A percentile compares a stretch with the other conserved stretches of the same genome.
Conservation (phyloP, 2,888 invertebrate species). For the Taphrorychus bicolor region DNA sequence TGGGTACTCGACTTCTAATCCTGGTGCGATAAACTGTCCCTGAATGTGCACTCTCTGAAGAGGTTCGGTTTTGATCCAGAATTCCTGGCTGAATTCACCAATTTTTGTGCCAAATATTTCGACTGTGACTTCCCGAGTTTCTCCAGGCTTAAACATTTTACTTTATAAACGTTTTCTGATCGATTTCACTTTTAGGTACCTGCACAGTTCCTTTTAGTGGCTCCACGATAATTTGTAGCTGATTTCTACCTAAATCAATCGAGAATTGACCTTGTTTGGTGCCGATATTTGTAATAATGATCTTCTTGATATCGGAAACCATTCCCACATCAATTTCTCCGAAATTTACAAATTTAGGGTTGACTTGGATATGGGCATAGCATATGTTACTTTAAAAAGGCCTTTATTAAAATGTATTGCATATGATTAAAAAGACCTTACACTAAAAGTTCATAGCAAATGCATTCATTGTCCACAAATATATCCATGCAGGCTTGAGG, state of each 20-base stretch:
- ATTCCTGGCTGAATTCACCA: slow-evolving; percentile 56
- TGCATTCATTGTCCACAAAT: slow-evolving; percentile 53
- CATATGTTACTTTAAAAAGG: not conserved
- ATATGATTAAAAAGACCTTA: slow-evolving; percentile 42
- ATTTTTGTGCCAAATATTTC: slow-evolving; percentile 56
- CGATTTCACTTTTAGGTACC: no score
- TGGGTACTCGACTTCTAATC: slow-evolving; percentile 55
- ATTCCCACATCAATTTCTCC: slow-evolving; percentile 59
- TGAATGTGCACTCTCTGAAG: slow-evolving; percentile 51
- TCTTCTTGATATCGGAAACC: slow-evolving; percentile 54
- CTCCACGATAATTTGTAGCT: slow-evolving; percentile 56
- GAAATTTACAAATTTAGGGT: slow-evolving; percentile 55
- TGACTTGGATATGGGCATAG: slow-evolving; percentile 41
- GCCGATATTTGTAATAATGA: slow-evolving; percentile 57
- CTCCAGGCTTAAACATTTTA: slow-evolving; percentile 43
- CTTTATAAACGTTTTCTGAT: no score
- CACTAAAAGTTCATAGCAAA: slow-evolving; percentile 54
- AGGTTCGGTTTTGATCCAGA: slow-evolving; percentile 59
- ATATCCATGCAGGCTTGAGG: slow-evolving; percentile 53
- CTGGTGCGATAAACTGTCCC: slow-evolving; percentile 55
- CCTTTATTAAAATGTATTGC: not conserved
- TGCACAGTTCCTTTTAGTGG: slow-evolving; percentile 57
- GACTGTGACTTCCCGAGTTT: slow-evolving; percentile 48
- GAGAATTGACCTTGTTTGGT: slow-evolving; percentile 56
- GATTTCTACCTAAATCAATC: slow-evolving; percentile 59